phyloP scores from a whole-genome alignment of 1,140 invertebrate species.

The Kradibia gibbosae region DNA sequence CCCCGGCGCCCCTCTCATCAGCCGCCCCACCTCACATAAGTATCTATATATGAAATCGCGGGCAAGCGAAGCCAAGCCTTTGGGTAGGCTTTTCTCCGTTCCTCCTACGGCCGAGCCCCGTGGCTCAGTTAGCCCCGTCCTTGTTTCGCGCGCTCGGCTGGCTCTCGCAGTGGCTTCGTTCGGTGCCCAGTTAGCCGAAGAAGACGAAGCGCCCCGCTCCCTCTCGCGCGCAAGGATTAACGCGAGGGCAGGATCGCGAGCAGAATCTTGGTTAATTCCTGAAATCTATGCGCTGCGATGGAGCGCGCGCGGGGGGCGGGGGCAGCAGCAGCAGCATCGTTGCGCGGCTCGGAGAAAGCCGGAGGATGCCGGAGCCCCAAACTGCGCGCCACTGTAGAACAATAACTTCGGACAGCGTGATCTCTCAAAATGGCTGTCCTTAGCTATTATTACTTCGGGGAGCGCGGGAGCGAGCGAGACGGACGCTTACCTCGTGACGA shows the following conservation, averaged over 20 bases:
- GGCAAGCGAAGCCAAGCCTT: slow-evolving; percentile 23
- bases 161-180: neutral
- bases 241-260: neutral
- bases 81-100: slow-evolving; percentile 21
- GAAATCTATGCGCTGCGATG: slow-evolving; percentile 8
- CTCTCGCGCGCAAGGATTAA: neutral
- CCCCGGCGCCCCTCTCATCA: neutral
- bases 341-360: neutral
- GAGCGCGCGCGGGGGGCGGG: neutral
- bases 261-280: slow-evolving; percentile 14
- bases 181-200: neutral
- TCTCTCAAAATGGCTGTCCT: slow-evolving; percentile 73
- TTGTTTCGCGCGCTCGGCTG: slow-evolving; percentile 12
- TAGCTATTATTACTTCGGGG: slow-evolving; percentile 71
- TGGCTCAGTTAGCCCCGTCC: slow-evolving; percentile 6
- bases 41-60: too few relatives aligned
- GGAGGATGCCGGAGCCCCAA: neutral
- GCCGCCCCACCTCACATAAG: too few relatives aligned
- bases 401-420: slow-evolving; percentile 71
- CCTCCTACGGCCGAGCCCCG: slow-evolving; percentile 8
- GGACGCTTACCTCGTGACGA: too few relatives aligned
- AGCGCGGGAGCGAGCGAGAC: neutral
- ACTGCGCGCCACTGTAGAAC: slow-evolving; percentile 64
- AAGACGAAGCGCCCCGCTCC: neutral
- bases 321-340: neutral